Evolutionary conservation across 1,140 invertebrate species (phyloP), one percentile per base, ranked within the genome.

Genomic region (Conus betulinus): DNA sequence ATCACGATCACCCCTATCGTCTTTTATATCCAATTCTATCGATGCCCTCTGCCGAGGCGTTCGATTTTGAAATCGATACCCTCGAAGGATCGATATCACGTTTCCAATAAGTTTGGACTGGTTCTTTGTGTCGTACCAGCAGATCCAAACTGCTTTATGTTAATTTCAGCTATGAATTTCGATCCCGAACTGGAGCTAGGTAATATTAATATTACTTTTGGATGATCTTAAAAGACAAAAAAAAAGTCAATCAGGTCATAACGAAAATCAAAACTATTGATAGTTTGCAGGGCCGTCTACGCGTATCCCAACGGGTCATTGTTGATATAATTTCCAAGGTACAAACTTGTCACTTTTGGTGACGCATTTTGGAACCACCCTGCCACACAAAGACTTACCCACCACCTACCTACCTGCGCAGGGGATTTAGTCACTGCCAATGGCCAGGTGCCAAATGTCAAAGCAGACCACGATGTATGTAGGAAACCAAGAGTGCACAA

Each of bases 361-460:
- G 23, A 71, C 67, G 67, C 23, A 71, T 71, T 71, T 71, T 71
- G 67, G 67, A 71, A 71, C 67, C 67, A 71, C 67, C 67, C 67
- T 6, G 6, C 67, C 67, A 71, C 67, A 71, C 67, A 71, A 71
- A 71, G 67, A 71, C 20, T 20, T 8, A 71, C 67, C 67, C 6
- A 23, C 11, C 23, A 23, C 6, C 67, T 23, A 71, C 67, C 67
- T 23, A 71, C 23, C 67, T 23, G 57, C 57, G 0, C 8, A 23
- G 20, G 67, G 67, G 13, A 20, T 79, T 79, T 39, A 79, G 78
- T 39, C 78, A 79, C 5, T 20, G 67, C 8, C 51, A 20, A 17
- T 27, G 78, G 78, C 78, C 78, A 17, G 27, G 27, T 79, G 78
- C 78, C 78, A 79, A 79, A 79, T 79, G 78, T 79, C 78, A 79